Evolutionary conservation across 2,113 vertebrate genomes (phyloP).

Genomic region (Perognathus longimembris): DNA sequence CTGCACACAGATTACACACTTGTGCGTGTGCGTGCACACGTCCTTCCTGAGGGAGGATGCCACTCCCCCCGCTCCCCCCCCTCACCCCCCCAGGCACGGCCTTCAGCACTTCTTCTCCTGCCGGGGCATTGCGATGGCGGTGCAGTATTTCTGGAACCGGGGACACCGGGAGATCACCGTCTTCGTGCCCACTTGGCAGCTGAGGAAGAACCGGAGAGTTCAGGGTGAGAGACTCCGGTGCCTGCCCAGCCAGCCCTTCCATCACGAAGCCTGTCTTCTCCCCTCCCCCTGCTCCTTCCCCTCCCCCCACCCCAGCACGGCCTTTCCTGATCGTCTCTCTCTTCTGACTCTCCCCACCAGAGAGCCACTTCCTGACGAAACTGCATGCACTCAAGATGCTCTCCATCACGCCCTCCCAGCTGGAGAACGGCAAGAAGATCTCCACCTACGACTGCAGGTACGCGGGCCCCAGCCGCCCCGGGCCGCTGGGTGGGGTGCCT

Average conservation of each 20-base stretch:
- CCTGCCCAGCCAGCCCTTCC: not conserved
- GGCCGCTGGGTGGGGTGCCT: not conserved
- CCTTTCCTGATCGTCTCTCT: not conserved
- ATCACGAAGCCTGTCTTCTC: not conserved
- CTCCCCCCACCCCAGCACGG: accelerated
- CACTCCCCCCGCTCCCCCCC: not conserved
- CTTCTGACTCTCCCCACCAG: slow-evolving; percentile 78
- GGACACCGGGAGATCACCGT: slow-evolving; percentile 91
- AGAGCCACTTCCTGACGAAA: slow-evolving; percentile 89
- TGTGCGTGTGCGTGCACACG: not conserved
- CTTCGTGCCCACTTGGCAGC: slow-evolving; percentile 91
- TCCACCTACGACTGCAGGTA: slow-evolving; percentile 93
- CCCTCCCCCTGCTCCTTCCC: no score
- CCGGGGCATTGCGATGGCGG: slow-evolving; percentile 92
- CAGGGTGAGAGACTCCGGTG: slow-evolving; percentile 85
- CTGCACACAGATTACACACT: no score
- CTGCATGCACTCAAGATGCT: slow-evolving; percentile 90
- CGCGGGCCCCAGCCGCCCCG: not conserved
- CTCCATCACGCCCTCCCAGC: slow-evolving; percentile 92
- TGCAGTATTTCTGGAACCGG: slow-evolving; percentile 93
- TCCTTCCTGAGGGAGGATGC: not conserved
- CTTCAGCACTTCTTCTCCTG: slow-evolving; percentile 93
- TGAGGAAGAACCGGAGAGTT: slow-evolving; percentile 88
- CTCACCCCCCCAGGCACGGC: slow-evolving; percentile 85
- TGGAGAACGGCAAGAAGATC: slow-evolving; percentile 91